Conservation (phyloP, 2,113 vertebrate genomes). For the Uria aalge region DNA sequence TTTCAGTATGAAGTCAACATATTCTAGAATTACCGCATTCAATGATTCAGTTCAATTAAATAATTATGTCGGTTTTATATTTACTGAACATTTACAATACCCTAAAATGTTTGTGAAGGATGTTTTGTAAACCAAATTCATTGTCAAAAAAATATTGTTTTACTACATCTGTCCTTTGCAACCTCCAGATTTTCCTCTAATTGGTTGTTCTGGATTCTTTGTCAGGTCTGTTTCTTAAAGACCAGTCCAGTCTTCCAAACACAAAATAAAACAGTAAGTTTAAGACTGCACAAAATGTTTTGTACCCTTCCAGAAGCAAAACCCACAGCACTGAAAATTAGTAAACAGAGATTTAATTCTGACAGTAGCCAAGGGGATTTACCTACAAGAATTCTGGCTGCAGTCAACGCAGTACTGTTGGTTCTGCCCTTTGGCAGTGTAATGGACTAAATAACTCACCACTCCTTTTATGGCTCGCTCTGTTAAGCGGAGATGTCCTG, state of each 20-base stretch:
- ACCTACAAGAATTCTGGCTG: not conserved
- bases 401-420: not conserved
- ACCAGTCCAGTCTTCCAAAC: not conserved
- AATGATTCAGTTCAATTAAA: not conserved
- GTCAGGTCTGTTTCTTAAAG: not conserved
- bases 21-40: not conserved
- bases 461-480: not conserved
- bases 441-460: not conserved
- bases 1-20: not conserved
- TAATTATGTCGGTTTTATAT: not conserved
- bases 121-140: not conserved
- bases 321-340: not conserved
- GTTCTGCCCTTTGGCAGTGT: not conserved
- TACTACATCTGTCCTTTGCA: not conserved
- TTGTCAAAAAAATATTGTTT: not conserved
- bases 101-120: not conserved
- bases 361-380: not conserved
- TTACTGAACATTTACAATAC: not conserved
- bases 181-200: not conserved
- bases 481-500: not conserved
- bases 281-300: not conserved
- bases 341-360: not conserved
- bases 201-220: not conserved
- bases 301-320: not conserved
- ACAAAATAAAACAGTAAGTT: not conserved